Percentiles rank a stretch among this genome's conserved stretches.
Evolutionary conservation across 2,797 vertebrate species (phyloP).

Genomic region (Acomys russatus): DNA sequence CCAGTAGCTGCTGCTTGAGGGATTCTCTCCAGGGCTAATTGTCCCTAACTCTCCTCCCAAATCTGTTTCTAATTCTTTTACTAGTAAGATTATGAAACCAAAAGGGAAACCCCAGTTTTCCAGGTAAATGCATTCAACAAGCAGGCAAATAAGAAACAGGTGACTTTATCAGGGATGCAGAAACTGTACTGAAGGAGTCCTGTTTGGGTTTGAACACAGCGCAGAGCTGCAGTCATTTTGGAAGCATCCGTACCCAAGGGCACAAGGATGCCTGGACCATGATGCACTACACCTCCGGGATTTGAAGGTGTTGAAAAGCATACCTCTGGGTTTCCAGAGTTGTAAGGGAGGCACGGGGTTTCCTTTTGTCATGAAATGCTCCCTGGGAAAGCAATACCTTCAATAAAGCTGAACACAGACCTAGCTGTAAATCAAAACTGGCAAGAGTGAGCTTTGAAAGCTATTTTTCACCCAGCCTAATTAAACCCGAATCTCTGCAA

Average conservation of each 20-base stretch:
- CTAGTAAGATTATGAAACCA: not conserved
- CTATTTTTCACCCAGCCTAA: fast-evolving
- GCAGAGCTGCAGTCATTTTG: not conserved
- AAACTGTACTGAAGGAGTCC: too few relatives aligned
- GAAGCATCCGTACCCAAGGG: not conserved
- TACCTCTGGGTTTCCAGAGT: not conserved
- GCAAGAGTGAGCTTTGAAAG: not conserved
- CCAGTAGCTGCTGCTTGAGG: not conserved
- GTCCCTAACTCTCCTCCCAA: not conserved
- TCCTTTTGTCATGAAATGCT: not conserved
- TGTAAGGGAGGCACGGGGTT: not conserved
- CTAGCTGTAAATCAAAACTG: not conserved
- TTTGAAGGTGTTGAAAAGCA: fast-evolving
- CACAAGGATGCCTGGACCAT: not conserved
- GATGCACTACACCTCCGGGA: too few relatives aligned
- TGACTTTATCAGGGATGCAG: not conserved
- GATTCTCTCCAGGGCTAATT: not conserved
- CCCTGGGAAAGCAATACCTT: not conserved
- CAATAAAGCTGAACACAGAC: not conserved
- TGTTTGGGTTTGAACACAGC: not conserved
- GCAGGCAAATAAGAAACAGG: too few relatives aligned
- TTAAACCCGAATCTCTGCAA: not conserved
- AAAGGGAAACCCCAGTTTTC: not conserved
- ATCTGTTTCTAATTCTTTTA: not conserved
- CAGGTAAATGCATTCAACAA: not conserved